Percentiles rank a stretch among this genome's conserved stretches.
phyloP scores from a whole-genome alignment of 2,888 invertebrate species.

The Rhyacophila evoluta region DNA sequence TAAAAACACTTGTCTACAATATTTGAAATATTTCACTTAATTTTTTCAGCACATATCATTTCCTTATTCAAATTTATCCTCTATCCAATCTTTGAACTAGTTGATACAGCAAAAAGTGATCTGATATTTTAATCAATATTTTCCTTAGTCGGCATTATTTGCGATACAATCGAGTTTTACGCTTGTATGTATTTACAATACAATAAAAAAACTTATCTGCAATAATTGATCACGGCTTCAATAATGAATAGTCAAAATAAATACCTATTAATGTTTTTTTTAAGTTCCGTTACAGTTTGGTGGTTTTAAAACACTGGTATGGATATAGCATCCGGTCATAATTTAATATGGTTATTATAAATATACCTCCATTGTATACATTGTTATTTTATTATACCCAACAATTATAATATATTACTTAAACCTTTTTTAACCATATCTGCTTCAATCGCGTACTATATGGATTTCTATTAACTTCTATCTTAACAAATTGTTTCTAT shows the following conservation, averaged over 20 bases:
- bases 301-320: not conserved
- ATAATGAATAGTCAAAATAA: conserved; percentile 10
- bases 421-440: no score
- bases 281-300: not conserved
- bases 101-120: not conserved
- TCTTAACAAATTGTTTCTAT: no score
- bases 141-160: not conserved
- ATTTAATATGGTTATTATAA: no score
- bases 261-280: not conserved
- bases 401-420: no score
- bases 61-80: conserved; percentile 24
- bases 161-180: not conserved
- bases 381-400: no score
- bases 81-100: not conserved
- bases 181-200: not conserved
- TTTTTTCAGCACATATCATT: not conserved
- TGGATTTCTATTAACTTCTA: no score
- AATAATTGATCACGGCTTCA: conserved; percentile 1
- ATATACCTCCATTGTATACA: no score
- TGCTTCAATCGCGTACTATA: no score
- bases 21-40: not conserved
- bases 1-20: not conserved
- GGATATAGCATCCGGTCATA: not conserved
- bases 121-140: not conserved
- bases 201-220: conserved; percentile 2